A percentile compares a stretch with the other conserved stretches of the same genome.
phyloP scores from a whole-genome alignment of 2,797 vertebrate species.

The Tenualosa ilisha region DNA sequence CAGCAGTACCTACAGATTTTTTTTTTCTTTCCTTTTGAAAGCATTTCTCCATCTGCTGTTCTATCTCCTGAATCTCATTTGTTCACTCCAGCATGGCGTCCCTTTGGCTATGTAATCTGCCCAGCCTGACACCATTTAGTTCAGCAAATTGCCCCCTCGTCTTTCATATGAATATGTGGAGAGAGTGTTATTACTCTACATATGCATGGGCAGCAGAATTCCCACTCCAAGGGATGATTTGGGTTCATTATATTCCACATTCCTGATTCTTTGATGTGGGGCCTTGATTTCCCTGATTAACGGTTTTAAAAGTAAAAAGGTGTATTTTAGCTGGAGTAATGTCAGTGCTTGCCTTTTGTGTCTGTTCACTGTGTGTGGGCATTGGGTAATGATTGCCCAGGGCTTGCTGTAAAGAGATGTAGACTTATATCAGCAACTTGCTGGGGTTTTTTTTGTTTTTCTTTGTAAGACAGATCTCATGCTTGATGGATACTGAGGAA shows the following conservation, averaged over 20 bases:
- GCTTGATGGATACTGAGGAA: constrained; percentile 21
- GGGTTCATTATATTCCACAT: constrained; percentile 73
- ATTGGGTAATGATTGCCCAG: constrained; percentile 40
- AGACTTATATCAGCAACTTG: constrained; percentile 27
- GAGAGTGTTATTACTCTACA: constrained; percentile 75
- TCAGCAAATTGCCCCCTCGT: constrained; percentile 75
- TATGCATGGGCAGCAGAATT: constrained; percentile 72
- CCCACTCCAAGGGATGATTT: constrained; percentile 78
- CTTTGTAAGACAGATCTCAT: background rate
- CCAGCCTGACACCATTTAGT: constrained; percentile 78
- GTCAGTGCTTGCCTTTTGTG: constrained; percentile 71
- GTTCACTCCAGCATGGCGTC: constrained; percentile 65
- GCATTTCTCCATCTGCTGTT: constrained; percentile 22
- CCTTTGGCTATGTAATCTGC: constrained; percentile 75
- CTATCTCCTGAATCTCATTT: constrained; percentile 39
- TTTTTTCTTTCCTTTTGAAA: background rate
- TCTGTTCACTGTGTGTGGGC: constrained; percentile 30
- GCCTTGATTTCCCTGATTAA: constrained; percentile 81
- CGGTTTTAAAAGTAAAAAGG: constrained; percentile 76
- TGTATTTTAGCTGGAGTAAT: constrained; percentile 70
- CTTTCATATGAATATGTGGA: constrained; percentile 72
- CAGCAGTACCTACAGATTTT: background rate
- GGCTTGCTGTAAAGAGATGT: constrained; percentile 27
- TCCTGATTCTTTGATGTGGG: constrained; percentile 77
- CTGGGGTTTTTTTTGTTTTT: no score